phyloP scores from a whole-genome alignment of 2,888 invertebrate genomes.

The Operophtera brumata region DNA sequence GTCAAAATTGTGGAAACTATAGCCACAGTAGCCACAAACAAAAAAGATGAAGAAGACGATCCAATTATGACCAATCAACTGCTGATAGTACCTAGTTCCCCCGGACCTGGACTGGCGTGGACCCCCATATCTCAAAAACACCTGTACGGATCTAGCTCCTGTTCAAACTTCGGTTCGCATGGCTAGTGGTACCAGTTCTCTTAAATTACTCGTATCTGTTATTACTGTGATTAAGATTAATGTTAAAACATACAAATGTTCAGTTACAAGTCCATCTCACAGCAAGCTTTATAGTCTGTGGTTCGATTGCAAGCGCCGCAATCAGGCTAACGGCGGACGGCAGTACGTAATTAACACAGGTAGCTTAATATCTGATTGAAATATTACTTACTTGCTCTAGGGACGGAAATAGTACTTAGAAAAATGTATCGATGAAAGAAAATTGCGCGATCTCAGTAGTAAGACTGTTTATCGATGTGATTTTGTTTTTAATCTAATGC shows the following conservation, averaged over 20 bases:
- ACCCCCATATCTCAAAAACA: too few species aligned
- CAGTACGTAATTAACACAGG: slow-evolving; percentile 16
- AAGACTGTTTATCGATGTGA: not conserved
- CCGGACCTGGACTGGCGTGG: too few species aligned
- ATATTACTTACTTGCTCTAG: slow-evolving; percentile 14
- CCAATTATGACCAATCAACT: too few species aligned
- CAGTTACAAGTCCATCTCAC: slow-evolving; percentile 1
- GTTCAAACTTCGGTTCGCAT: too few species aligned
- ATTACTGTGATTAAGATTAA: slow-evolving; percentile 6
- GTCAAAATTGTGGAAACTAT: too few species aligned
- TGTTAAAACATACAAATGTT: not conserved
- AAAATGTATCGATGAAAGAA: not conserved
- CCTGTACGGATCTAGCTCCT: too few species aligned
- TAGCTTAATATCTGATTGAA: slow-evolving; percentile 20
- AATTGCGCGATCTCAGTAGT: not conserved
- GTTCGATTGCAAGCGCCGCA: not conserved
- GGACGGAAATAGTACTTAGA: not conserved
- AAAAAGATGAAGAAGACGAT: too few species aligned
- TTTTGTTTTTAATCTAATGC: too few species aligned
- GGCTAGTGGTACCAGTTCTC: too few species aligned
- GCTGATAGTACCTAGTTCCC: too few species aligned
- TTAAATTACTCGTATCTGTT: not conserved
- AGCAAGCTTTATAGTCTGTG: not conserved
- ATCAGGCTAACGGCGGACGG: slow-evolving; percentile 11
- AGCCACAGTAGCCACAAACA: too few species aligned